Evolutionary conservation across 2,888 invertebrate genomes (phyloP), one percentile per base, ranked within the genome.

Genomic region (Xanthorhoe spadicearia): DNA sequence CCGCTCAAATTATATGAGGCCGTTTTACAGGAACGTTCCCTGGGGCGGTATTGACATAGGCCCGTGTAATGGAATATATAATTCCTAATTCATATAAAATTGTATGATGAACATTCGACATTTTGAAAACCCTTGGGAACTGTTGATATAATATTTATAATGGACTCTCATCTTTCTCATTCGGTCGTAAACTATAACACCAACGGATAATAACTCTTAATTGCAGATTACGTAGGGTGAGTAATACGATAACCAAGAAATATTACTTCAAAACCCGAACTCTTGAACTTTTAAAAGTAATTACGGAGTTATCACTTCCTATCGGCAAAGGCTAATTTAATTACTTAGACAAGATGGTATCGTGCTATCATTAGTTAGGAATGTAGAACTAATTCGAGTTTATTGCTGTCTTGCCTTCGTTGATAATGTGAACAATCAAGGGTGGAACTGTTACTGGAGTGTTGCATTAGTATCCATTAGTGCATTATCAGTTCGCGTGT

Each of bases 391-490:
- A 74, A 77, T 74, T 57, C 65, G 13, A 68, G 70, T 68, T 71
- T 70, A 74, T 73, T 62, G 64, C 60, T 52, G 62, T 67, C 74
- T 78, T 78, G 74, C 76, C 71, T 78, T 77, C 77, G 79, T 77
- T 79, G 80, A 78, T 80, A 79, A 80, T 79, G 80, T 74, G 66
- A 71, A 73, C 76, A 74, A 77, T 78, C 77, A 80, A 83, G 79
- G 83, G 79, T 78, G 76, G 70, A 61, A 49, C 52, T n/a, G n/a
- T n/a, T n/a, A n/a, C n/a, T 64, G 59, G 32, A 70, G 66, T 72
- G 61, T 75, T 83, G 80, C 78, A 81, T 82, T 82, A 79, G 59
- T 64, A 68, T 77, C 72, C 77, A 82, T 83, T 81, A 78, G 73
- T 35, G 61, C 67, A 49, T 48, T 61, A 54, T 64, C 57, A 46